Percentiles rank a stretch among this genome's conserved stretches.
Conservation (phyloP, 2,113 vertebrate species). For the Callionymus lyra region DNA sequence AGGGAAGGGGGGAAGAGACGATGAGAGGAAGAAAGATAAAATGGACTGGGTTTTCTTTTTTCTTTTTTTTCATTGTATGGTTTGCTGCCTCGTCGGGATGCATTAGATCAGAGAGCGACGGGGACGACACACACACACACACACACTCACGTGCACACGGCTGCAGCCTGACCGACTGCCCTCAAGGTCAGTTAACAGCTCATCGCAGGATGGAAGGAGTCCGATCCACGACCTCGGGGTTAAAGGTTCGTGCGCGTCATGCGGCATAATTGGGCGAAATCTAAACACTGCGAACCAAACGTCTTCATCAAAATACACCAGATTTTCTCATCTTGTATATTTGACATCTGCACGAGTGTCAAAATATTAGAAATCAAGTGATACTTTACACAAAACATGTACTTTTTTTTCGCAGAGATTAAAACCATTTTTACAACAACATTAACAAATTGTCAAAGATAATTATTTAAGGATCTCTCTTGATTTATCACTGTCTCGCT, state of each 20-base stretch:
- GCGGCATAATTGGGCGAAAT: not conserved
- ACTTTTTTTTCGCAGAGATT: too few species aligned
- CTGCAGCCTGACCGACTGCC: constrained; percentile 24
- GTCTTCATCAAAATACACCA: too few species aligned
- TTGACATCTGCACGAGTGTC: too few species aligned
- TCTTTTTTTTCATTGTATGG: constrained; percentile 44
- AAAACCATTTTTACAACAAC: too few species aligned
- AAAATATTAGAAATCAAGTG: too few species aligned
- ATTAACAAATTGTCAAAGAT: too few species aligned
- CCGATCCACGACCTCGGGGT: constrained; percentile 30
- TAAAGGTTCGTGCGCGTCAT: constrained; percentile 18
- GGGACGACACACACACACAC: constrained; percentile 5
- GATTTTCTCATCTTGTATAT: too few species aligned
- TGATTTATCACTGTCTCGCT: too few species aligned
- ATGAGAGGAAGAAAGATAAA: constrained; percentile 21
- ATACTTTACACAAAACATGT: too few species aligned
- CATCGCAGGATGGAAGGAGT: constrained; percentile 37
- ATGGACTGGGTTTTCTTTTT: constrained; percentile 12
- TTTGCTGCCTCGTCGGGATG: constrained; percentile 43
- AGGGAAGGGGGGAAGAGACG: constrained; percentile 11
- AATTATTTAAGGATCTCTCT: too few species aligned
- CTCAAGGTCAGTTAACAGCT: constrained; percentile 46
- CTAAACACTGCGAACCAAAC: too few species aligned
- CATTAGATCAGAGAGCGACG: constrained; percentile 39
- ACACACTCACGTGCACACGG: constrained; percentile 10